A percentile compares a stretch with the other conserved stretches of the same genome.
Conservation (phyloP, 2,888 invertebrate species). For the Leptopilina drosophilae region DNA sequence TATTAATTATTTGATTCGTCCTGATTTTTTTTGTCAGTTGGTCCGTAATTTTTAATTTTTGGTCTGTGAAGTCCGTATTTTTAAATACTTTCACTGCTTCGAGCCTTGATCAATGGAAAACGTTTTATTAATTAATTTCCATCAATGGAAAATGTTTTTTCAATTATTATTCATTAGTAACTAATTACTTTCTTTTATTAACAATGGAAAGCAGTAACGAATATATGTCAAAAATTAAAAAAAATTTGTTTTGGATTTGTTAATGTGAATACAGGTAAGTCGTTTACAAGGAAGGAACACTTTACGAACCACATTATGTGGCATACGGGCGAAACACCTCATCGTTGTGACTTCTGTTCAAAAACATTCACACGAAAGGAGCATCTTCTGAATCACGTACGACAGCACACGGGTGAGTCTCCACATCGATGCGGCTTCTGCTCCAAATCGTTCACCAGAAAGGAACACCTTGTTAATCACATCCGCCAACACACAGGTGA, state of each 20-base stretch:
- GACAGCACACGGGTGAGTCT: constrained; percentile 89
- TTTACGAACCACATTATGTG: constrained; percentile 94
- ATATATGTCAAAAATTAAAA: too few species aligned
- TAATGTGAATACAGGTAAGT: constrained; percentile 78
- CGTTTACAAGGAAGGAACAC: constrained; percentile 92
- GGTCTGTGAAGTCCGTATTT: too few species aligned
- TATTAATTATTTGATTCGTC: too few species aligned
- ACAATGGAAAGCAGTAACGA: too few species aligned
- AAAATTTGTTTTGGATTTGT: neutral
- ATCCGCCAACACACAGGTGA: constrained; percentile 87
- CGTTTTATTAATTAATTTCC: neutral
- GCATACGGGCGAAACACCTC: constrained; percentile 90
- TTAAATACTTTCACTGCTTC: too few species aligned
- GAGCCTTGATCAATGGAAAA: neutral
- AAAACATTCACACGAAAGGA: constrained; percentile 89
- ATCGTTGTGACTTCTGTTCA: constrained; percentile 88
- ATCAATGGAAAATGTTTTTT: neutral
- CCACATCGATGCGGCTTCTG: constrained; percentile 92
- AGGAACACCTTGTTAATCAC: constrained; percentile 92
- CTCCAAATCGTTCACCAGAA: constrained; percentile 91
- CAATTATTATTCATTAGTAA: constrained; percentile 22
- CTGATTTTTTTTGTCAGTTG: too few species aligned
- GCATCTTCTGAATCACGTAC: constrained; percentile 86
- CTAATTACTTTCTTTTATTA: constrained; percentile 56
- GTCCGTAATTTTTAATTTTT: too few species aligned